phyloP scores from a whole-genome alignment of 2,797 vertebrate species.

The Tinamus major region DNA sequence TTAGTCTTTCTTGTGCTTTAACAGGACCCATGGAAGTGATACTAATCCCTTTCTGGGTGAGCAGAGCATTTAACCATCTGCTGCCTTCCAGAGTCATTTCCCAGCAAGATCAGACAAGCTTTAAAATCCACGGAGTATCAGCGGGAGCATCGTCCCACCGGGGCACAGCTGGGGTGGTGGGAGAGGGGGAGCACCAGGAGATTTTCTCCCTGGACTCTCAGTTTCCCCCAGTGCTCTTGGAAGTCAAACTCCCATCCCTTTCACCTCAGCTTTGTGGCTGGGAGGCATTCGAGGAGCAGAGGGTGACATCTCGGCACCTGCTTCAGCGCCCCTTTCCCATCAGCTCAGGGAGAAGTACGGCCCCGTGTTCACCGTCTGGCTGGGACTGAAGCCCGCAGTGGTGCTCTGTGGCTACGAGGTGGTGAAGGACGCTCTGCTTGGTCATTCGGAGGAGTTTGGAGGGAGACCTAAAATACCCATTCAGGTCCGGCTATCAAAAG shows the following conservation, averaged over 20 bases:
- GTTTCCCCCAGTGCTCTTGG: not conserved
- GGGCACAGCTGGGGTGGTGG: not conserved
- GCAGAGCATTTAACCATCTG: not conserved
- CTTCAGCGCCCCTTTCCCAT: not conserved
- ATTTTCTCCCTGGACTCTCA: not conserved
- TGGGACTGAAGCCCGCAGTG: constrained; percentile 22
- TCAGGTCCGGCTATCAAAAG: not conserved
- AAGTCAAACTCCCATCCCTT: not conserved
- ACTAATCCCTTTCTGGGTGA: not conserved
- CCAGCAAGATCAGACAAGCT: not conserved
- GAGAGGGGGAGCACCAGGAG: not conserved
- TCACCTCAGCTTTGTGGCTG: not conserved
- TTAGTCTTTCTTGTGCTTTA: not conserved
- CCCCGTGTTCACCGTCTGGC: constrained; percentile 57
- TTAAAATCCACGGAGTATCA: not conserved
- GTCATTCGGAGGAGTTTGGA: constrained; percentile 38
- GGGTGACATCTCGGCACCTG: not conserved
- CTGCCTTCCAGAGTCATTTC: not conserved
- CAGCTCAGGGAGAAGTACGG: constrained; percentile 49
- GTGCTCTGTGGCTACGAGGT: constrained; percentile 54
- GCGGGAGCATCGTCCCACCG: not conserved
- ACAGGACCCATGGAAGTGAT: not conserved
- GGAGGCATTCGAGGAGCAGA: not conserved
- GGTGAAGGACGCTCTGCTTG: constrained; percentile 35
- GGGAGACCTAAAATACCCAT: constrained; percentile 21